Evolutionary conservation across 92 coral and sea anemone genomes (phyloP).

Genomic region (Isaurus tuberculatus): DNA sequence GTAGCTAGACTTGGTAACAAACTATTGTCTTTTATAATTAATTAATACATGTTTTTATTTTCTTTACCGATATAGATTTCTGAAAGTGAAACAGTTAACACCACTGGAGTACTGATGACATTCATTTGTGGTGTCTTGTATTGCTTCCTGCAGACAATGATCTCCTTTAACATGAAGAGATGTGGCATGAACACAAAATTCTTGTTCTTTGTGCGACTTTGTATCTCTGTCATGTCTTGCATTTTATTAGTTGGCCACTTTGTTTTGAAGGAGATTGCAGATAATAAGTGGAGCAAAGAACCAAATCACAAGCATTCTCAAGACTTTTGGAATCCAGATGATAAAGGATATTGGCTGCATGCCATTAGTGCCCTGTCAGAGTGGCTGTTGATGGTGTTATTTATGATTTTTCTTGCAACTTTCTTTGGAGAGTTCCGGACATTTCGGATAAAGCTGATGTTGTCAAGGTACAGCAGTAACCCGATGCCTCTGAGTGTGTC

Average conservation of each 20-base stretch:
- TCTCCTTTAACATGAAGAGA: constrained; percentile 85
- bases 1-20: too few relatives aligned
- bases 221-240: constrained; percentile 48
- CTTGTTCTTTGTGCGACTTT: constrained; percentile 65
- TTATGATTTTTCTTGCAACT: constrained; percentile 74
- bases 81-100: constrained; percentile 60
- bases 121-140: constrained; percentile 73
- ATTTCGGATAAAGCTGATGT: constrained; percentile 73
- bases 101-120: constrained; percentile 76
- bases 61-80: constrained; percentile 57
- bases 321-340: constrained; percentile 68
- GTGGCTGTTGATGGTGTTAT: constrained; percentile 76
- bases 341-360: constrained; percentile 68
- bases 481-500: constrained; percentile 78
- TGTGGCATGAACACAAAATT: constrained; percentile 87
- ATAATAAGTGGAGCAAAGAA: constrained; percentile 43
- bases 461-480: constrained; percentile 65
- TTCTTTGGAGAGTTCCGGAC: constrained; percentile 88
- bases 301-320: constrained; percentile 19
- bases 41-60: background rate
- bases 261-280: constrained; percentile 47
- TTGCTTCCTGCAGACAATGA: constrained; percentile 81
- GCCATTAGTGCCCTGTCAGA: constrained; percentile 75
- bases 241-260: constrained; percentile 60
- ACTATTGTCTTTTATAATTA: background rate